A percentile compares a stretch with the other conserved stretches of the same genome.
Evolutionary conservation across 2,888 invertebrate species (phyloP).

Genomic region (Rotaria socialis): DNA sequence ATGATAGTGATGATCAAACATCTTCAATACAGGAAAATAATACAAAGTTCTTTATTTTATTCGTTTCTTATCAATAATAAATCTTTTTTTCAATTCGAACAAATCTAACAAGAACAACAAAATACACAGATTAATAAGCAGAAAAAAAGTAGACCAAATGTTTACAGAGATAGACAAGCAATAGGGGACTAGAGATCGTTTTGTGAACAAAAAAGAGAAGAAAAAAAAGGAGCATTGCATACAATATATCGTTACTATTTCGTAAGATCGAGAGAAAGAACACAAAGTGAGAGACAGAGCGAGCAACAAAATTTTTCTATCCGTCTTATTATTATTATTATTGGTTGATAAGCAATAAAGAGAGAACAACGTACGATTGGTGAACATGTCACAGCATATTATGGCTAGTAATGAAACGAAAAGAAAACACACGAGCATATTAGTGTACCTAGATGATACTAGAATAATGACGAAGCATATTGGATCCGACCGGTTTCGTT

Average conservation of each 20-base stretch:
- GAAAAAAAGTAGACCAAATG: not conserved
- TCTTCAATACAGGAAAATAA: slow-evolving; percentile 20
- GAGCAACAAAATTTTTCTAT: not conserved
- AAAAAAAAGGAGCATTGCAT: not conserved
- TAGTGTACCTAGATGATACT: not conserved
- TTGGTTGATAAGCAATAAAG: slow-evolving; percentile 26
- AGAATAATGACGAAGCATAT: slow-evolving; percentile 13
- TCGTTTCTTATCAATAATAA: not conserved
- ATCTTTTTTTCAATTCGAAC: not conserved
- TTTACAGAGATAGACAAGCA: slow-evolving; percentile 21
- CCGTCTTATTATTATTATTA: slow-evolving; percentile 6
- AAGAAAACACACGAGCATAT: not conserved
- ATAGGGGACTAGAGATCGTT: not conserved
- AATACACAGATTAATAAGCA: not conserved
- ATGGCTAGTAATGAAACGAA: not conserved
- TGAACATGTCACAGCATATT: slow-evolving; percentile 16
- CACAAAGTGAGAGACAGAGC: not conserved
- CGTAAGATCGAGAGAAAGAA: not conserved
- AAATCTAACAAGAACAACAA: slow-evolving; percentile 22
- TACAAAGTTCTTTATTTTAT: not conserved
- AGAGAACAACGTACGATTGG: slow-evolving; percentile 10
- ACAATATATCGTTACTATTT: slow-evolving; percentile 4
- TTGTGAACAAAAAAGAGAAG: not conserved
- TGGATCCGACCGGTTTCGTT: not conserved
- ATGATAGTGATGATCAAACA: not conserved